phyloP scores from a whole-genome alignment of 2,888 invertebrate species.

The Hermaeophaga mercurialis region DNA sequence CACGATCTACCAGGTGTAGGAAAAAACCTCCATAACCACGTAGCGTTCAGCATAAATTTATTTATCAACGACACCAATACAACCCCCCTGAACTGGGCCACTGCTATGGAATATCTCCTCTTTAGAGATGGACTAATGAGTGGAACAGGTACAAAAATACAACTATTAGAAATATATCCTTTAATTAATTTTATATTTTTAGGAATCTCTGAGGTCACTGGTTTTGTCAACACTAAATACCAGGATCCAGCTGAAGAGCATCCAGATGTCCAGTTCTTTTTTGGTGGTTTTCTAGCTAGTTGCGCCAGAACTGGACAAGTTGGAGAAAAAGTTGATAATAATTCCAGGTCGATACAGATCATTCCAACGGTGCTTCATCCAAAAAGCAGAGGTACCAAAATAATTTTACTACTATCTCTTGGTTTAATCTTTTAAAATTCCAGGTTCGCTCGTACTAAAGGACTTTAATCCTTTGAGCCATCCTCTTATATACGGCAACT shows the following conservation, averaged over 20 bases:
- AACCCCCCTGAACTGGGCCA: slow-evolving; percentile 87
- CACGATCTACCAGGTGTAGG: slow-evolving; percentile 82
- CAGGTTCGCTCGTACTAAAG: slow-evolving; percentile 62
- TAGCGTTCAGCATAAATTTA: slow-evolving; percentile 79
- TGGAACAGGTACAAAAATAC: slow-evolving; percentile 69
- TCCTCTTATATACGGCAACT: slow-evolving; percentile 86
- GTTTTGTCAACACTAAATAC: slow-evolving; percentile 79
- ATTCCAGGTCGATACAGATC: slow-evolving; percentile 72
- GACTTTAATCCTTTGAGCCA: slow-evolving; percentile 77
- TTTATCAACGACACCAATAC: slow-evolving; percentile 84
- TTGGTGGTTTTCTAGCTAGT: slow-evolving; percentile 84
- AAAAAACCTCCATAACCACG: slow-evolving; percentile 84
- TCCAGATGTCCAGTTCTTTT: slow-evolving; percentile 87
- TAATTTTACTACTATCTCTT: too few species aligned
- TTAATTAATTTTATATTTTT: slow-evolving; percentile 10
- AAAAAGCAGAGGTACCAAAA: slow-evolving; percentile 73
- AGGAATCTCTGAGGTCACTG: slow-evolving; percentile 85
- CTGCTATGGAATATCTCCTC: slow-evolving; percentile 87
- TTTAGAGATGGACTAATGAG: slow-evolving; percentile 90
- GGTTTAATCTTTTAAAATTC: slow-evolving; percentile 53
- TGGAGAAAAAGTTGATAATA: slow-evolving; percentile 74
- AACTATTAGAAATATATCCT: too few species aligned
- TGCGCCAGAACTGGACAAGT: slow-evolving; percentile 87
- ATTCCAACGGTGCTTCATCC: slow-evolving; percentile 86
- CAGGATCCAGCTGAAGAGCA: slow-evolving; percentile 74